Evolutionary conservation across 2,888 invertebrate species (phyloP).

Genomic region (Volucella inflata): DNA sequence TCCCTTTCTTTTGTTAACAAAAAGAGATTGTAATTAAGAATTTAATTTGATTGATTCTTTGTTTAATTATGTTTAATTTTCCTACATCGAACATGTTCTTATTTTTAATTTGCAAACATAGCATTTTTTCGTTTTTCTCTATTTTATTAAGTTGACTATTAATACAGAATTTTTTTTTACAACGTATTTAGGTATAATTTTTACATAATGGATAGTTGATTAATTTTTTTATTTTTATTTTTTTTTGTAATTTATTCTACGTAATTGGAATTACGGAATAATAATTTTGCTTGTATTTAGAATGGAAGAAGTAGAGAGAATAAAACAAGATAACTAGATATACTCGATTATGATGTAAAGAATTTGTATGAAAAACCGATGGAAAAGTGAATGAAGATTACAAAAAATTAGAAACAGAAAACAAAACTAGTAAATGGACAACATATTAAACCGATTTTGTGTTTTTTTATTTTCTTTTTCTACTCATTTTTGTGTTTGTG

Average conservation of each 20-base stretch:
- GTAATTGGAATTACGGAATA: slow-evolving; percentile 12
- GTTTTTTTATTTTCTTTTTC: slow-evolving; percentile 30
- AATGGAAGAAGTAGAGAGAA: slow-evolving; percentile 9
- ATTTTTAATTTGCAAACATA: slow-evolving; percentile 6
- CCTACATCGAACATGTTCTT: slow-evolving; percentile 33
- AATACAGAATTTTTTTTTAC: slow-evolving; percentile 41
- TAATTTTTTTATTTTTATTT: slow-evolving; percentile 7
- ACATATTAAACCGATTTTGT: slow-evolving; percentile 18
- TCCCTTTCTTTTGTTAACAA: slow-evolving; percentile 38
- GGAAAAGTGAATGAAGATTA: slow-evolving; percentile 43
- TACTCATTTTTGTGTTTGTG: background rate
- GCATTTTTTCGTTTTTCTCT: background rate
- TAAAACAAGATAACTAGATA: slow-evolving; percentile 32
- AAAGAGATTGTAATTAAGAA: slow-evolving; percentile 55
- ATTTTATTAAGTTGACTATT: slow-evolving; percentile 55
- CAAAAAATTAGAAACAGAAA: background rate
- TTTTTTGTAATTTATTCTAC: slow-evolving; percentile 52
- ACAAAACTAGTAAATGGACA: slow-evolving; percentile 47
- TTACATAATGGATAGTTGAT: slow-evolving; percentile 41
- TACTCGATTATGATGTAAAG: slow-evolving; percentile 47
- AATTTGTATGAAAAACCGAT: slow-evolving; percentile 50
- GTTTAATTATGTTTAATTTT: slow-evolving; percentile 36
- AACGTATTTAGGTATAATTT: slow-evolving; percentile 48
- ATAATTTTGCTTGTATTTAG: slow-evolving; percentile 44
- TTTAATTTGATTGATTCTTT: slow-evolving; percentile 4